Evolutionary conservation across 2,113 vertebrate species (phyloP).

Genomic region (Corythaixoides concolor): DNA sequence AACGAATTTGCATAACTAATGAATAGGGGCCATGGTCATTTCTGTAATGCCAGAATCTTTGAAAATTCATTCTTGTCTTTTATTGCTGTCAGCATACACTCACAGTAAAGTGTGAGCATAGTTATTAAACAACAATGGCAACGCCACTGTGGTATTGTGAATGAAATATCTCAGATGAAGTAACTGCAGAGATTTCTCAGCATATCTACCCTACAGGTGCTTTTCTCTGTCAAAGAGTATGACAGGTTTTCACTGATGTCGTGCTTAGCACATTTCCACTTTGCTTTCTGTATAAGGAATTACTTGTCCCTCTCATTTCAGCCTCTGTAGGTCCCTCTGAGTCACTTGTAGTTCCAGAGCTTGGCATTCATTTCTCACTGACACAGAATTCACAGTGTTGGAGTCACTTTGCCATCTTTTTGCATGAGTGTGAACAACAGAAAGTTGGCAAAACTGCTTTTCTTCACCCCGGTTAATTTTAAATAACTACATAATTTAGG

Average conservation of each 20-base stretch:
- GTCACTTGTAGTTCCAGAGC: not conserved
- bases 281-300: not conserved
- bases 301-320: not conserved
- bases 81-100: not conserved
- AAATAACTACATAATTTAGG: not conserved
- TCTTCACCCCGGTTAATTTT: conserved; percentile 9
- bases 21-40: not conserved
- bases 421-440: not conserved
- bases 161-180: not conserved
- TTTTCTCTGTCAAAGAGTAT: not conserved
- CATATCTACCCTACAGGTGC: not conserved
- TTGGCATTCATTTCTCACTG: not conserved
- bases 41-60: not conserved
- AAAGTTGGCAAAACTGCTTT: conserved; percentile 17
- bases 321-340: not conserved
- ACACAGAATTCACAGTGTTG: not conserved
- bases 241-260: not conserved
- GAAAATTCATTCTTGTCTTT: not conserved
- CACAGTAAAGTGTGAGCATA: not conserved
- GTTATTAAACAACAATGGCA: not conserved
- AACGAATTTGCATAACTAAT: not conserved
- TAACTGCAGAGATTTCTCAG: not conserved
- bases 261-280: not conserved
- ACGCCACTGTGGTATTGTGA: not conserved
- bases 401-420: not conserved